phyloP scores from a whole-genome alignment of 2,888 invertebrate genomes.

The Tortrix viridana region DNA sequence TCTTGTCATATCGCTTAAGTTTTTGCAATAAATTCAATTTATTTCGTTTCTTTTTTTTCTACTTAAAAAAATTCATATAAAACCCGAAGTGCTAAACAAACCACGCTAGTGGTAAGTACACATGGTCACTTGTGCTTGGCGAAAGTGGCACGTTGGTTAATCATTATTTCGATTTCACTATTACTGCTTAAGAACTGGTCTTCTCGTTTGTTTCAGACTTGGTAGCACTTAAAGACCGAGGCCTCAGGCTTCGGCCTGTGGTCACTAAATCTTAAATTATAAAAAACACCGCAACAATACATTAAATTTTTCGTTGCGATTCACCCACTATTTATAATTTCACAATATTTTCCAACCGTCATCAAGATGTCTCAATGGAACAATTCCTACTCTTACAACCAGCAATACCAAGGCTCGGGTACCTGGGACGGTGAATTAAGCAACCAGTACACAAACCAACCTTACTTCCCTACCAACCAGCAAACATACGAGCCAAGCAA shows the following conservation, averaged over 20 bases:
- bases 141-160: constrained; percentile 60
- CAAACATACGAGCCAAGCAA: constrained; percentile 54
- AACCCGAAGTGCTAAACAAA: constrained; percentile 49
- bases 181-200: constrained; percentile 45
- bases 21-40: constrained; percentile 71
- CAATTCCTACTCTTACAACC: constrained; percentile 71
- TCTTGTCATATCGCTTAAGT: constrained; percentile 68
- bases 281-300: constrained; percentile 46
- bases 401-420: constrained; percentile 65
- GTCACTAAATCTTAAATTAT: constrained; percentile 50
- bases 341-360: constrained; percentile 48
- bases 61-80: constrained; percentile 56
- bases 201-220: constrained; percentile 58
- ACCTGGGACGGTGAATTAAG: constrained; percentile 69
- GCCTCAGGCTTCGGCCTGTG: constrained; percentile 80
- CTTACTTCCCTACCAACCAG: constrained; percentile 64
- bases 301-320: constrained; percentile 43
- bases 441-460: constrained; percentile 64
- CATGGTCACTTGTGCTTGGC: constrained; percentile 34
- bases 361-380: constrained; percentile 78
- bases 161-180: constrained; percentile 46
- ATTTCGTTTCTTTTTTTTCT: constrained; percentile 70
- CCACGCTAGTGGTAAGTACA: constrained; percentile 61
- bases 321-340: constrained; percentile 50
- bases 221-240: constrained; percentile 47